Conservation (phyloP, 2,113 vertebrate species). For the Puffinus mauretanicus region DNA sequence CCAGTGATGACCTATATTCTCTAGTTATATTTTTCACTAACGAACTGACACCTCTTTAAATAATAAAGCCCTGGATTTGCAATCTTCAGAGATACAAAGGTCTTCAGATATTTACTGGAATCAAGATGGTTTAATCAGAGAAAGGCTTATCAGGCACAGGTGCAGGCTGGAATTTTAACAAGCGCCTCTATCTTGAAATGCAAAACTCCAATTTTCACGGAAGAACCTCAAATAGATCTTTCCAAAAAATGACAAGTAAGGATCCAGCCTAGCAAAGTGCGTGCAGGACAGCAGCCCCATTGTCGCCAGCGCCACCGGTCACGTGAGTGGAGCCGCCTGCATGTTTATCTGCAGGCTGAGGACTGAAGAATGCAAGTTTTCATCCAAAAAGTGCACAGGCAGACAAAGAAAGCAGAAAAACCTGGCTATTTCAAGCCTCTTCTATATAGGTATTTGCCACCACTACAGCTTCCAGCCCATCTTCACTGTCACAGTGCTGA, state of each 20-base stretch:
- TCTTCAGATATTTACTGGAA: constrained; percentile 17
- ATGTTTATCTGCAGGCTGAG: constrained; percentile 5
- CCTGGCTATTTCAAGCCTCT: not conserved
- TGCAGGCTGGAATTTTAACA: not conserved
- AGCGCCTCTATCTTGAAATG: not conserved
- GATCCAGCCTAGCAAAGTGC: not conserved
- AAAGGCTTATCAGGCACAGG: not conserved
- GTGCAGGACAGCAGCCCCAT: not conserved
- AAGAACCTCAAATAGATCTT: not conserved
- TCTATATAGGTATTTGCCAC: not conserved
- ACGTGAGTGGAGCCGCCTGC: not conserved
- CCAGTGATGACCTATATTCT: constrained; percentile 50
- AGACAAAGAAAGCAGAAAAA: not conserved
- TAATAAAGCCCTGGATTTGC: constrained; percentile 40
- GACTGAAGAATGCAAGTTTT: not conserved
- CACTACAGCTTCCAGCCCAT: rapidly evolving
- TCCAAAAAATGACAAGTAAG: not conserved
- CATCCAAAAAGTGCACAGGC: not conserved
- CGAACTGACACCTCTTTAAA: constrained; percentile 16
- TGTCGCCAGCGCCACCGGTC: not conserved
- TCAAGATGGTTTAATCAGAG: constrained; percentile 26
- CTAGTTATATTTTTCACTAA: constrained; percentile 44
- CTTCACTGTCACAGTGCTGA: not conserved
- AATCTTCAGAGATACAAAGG: constrained; percentile 33
- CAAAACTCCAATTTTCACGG: not conserved